Base-by-base conservation (phyloP, 64 coral and sea anemone genomes). In the Actinia equina region DNA sequence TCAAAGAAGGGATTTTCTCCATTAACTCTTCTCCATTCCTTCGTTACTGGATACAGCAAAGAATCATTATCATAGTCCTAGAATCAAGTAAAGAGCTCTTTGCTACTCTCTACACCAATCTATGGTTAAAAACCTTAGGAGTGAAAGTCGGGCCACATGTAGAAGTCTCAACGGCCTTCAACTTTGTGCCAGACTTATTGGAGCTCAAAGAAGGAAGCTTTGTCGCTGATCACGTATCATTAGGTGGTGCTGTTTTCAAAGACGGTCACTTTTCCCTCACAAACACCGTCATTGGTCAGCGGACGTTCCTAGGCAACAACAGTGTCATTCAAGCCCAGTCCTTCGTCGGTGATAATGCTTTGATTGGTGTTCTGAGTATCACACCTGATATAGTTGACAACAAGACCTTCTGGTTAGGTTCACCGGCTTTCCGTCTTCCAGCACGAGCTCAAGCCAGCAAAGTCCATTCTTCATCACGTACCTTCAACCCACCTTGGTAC, bases 401-500 rank as follows among this genome's bases (percentile, higher is more conserved):
- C 7, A 80, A 80, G 27, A 25, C 77, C 22, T 80, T 37, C 1
- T 80, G 77, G 77, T 37, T 80, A 1, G 77, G 77, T 8, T 80
- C 77, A 80, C 77, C 77, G 17, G 6, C 30, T 1, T 80, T 80
- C 13, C 77, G 41, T 52, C 77, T 80, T 5, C 77, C 77, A 18
- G 77, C 77, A 4, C 1, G 77, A 80, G 77, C 77, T 16, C 16
- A 1, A 44, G 17, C 19, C 46, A 44, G 17, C 3, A 6, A 80
- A 22, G 41, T 52, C 46, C 77, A 80, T 22, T 44, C 77, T 44
- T 80, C n/a, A n/a, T n/a, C n/a, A n/a, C n/a, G n/a, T n/a, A n/a
- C n/a, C n/a, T n/a, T n/a, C n/a, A n/a, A n/a, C 46, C 77, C 77
- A 3, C 77, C 77, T 80, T 80, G 77, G 20, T 80, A 80, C 26